A percentile compares a stretch with the other conserved stretches of the same genome.
phyloP scores from a whole-genome alignment of 2,113 vertebrate genomes.

The Hypomesus transpacificus region DNA sequence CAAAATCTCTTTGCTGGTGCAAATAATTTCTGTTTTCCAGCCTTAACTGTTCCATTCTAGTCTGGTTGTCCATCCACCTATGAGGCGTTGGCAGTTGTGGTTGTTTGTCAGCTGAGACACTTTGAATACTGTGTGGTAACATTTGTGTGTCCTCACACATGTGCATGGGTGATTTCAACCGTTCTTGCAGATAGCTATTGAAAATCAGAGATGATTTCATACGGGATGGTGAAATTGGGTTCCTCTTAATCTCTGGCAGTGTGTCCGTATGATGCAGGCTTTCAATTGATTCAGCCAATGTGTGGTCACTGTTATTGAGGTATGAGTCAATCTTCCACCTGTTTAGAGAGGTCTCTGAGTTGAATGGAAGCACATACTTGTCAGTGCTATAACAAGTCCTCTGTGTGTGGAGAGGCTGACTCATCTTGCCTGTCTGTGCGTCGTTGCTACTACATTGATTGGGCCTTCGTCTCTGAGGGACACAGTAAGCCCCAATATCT shows the following conservation, averaged over 20 bases:
- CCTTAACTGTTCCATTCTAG: conserved; percentile 53
- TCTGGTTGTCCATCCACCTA: conserved; percentile 44
- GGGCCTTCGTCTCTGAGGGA: conserved; percentile 53
- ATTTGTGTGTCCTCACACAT: conserved; percentile 65
- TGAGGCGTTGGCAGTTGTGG: conserved; percentile 32
- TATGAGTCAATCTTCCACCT: conserved; percentile 86
- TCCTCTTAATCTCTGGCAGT: conserved; percentile 71
- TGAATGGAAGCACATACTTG: conserved; percentile 61
- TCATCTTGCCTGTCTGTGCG: conserved; percentile 22
- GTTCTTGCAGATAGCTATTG: conserved; percentile 73
- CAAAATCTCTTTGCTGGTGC: too few species aligned
- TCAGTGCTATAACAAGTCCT: conserved; percentile 44
- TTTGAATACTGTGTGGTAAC: conserved; percentile 74
- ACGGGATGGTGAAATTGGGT: conserved; percentile 65
- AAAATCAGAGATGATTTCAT: conserved; percentile 74
- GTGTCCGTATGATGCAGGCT: conserved; percentile 6
- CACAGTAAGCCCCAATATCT: conserved; percentile 47
- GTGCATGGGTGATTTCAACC: conserved; percentile 74
- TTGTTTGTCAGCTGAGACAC: conserved; percentile 48
- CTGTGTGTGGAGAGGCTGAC: conserved; percentile 48
- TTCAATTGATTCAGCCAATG: conserved; percentile 52
- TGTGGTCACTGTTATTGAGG: conserved; percentile 70
- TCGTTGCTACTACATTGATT: conserved; percentile 6
- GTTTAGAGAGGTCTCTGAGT: conserved; percentile 81
- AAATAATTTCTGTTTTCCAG: conserved; percentile 41